A percentile compares a stretch with the other conserved stretches of the same genome.
Evolutionary conservation across 2,113 vertebrate species (phyloP).

Genomic region (Callionymus lyra): DNA sequence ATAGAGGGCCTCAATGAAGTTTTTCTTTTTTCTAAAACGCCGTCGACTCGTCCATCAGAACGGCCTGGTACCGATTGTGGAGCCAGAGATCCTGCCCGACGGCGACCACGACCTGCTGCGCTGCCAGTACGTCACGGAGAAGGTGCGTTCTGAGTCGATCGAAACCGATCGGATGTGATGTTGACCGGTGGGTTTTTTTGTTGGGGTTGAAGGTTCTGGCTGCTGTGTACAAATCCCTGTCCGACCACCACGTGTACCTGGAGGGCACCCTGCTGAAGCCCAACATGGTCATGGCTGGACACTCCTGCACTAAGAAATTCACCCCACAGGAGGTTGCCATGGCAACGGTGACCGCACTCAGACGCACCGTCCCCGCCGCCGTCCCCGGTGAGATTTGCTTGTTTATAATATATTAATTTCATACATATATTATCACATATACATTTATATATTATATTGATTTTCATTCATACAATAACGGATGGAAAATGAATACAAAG

Average conservation of each 20-base stretch:
- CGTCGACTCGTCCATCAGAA: conserved; percentile 53
- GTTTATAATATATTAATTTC: not conserved
- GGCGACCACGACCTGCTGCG: conserved; percentile 84
- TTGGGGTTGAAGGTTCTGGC: conserved; percentile 76
- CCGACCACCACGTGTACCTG: conserved; percentile 90
- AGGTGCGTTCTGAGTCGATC: conserved; percentile 60
- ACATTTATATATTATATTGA: too few relatives aligned
- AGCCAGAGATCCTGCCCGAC: conserved; percentile 91
- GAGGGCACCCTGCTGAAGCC: conserved; percentile 93
- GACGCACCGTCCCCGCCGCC: conserved; percentile 84
- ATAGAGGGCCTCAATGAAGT: too few relatives aligned
- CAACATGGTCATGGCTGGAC: conserved; percentile 92
- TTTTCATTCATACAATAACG: too few relatives aligned
- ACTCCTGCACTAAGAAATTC: conserved; percentile 83
- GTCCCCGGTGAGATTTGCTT: conserved; percentile 75
- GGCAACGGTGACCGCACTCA: conserved; percentile 86
- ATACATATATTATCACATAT: not conserved
- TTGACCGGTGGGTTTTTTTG: too few relatives aligned
- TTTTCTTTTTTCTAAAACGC: not conserved
- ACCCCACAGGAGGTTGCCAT: conserved; percentile 83
- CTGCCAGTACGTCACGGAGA: conserved; percentile 89
- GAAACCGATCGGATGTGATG: too few relatives aligned
- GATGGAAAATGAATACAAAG: too few relatives aligned
- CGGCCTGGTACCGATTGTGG: conserved; percentile 92
- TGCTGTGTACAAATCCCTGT: conserved; percentile 89